These are phyloP conservation scores for Cryptotermes secundus DNA, from an alignment of 1,140 invertebrate genomes.

Conservation along the genomic window DNA sequence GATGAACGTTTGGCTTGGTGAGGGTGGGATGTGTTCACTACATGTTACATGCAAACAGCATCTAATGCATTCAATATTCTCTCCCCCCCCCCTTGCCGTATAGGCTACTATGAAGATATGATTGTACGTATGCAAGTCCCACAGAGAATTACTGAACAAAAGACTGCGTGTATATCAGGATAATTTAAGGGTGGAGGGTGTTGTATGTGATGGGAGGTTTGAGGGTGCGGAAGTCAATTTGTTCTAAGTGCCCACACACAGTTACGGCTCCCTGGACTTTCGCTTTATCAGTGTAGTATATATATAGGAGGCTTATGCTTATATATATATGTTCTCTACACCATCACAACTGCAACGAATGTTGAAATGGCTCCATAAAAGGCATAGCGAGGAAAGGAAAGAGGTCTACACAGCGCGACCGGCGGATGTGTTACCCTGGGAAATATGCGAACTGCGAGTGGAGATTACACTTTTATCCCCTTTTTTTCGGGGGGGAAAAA, in stretches of 20 bases:
- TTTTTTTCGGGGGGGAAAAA: too few species aligned
- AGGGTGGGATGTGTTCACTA: neutral
- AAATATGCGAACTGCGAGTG: too few species aligned
- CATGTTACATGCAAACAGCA: slow-evolving; percentile 16
- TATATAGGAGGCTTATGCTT: neutral
- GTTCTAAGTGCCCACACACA: slow-evolving; percentile 34
- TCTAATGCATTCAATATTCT: slow-evolving; percentile 33
- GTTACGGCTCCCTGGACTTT: slow-evolving; percentile 22
- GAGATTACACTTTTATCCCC: too few species aligned
- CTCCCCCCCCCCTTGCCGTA: neutral
- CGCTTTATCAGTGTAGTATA: slow-evolving; percentile 5
- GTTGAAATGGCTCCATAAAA: slow-evolving; percentile 30
- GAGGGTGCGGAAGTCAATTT: slow-evolving; percentile 33
- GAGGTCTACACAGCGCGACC: too few species aligned
- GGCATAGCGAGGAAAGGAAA: neutral
- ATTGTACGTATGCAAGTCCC: neutral
- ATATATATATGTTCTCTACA: neutral
- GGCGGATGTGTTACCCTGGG: too few species aligned
- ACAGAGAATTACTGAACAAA: neutral
- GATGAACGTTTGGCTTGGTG: neutral
- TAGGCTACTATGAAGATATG: neutral
- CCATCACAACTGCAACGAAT: neutral
- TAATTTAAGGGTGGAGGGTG: slow-evolving; percentile 10
- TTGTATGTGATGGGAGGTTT: neutral
- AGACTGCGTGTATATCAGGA: neutral